phyloP scores from a whole-genome alignment of 2,797 vertebrate genomes.

The Helarctos malayanus region DNA sequence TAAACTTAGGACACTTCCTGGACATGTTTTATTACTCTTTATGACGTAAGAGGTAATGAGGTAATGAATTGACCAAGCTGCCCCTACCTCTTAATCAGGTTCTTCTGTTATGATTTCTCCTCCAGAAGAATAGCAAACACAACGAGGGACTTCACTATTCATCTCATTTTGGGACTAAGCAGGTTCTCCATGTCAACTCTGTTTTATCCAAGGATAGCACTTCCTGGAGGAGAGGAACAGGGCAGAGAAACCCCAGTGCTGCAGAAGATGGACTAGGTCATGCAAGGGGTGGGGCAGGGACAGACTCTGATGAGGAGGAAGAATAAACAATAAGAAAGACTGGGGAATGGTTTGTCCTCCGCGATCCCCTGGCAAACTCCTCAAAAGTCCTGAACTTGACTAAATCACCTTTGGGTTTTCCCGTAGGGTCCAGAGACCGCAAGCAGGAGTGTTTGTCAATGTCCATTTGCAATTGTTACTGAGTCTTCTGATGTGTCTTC shows the following conservation, averaged over 20 bases:
- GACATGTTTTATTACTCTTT: not conserved
- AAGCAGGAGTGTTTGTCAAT: not conserved
- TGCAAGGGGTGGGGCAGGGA: fast-evolving
- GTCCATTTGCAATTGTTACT: not conserved
- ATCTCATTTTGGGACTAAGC: not conserved
- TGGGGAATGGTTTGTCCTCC: not conserved
- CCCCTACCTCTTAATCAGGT: not conserved
- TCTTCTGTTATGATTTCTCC: not conserved
- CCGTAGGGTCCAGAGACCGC: not conserved
- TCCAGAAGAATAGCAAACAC: not conserved
- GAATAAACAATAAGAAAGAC: not conserved
- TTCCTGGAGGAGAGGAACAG: not conserved
- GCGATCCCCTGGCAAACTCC: not conserved
- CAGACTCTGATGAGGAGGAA: not conserved
- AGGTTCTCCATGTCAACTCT: not conserved
- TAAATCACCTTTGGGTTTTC: not conserved
- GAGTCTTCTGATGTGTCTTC: not conserved
- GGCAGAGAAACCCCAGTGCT: not conserved
- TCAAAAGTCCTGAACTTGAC: not conserved
- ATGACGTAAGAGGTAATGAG: not conserved
- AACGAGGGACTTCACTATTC: not conserved
- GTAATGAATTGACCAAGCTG: not conserved
- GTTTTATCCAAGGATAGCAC: not conserved
- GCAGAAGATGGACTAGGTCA: not conserved
- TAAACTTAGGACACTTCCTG: not conserved